Percentiles rank a stretch among this genome's conserved stretches.
These are phyloP conservation scores for Metaphire vulgaris DNA, from an alignment of 1,140 invertebrate species.

Conservation along the genomic window DNA sequence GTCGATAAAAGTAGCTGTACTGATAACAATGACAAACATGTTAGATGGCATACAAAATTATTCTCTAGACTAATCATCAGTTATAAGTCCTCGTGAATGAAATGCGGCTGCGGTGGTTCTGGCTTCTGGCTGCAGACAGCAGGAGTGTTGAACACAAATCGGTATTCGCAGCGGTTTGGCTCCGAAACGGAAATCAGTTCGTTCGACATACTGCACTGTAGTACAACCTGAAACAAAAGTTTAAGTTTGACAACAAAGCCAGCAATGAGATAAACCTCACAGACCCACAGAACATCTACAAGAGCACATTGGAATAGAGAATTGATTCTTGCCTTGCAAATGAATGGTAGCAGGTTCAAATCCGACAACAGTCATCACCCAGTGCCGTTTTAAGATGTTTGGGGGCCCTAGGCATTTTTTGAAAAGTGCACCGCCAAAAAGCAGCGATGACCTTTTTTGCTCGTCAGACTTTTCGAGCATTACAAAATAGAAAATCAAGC, in stretches of 20 bases:
- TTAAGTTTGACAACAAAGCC: too few species aligned
- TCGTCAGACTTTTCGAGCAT: too few species aligned
- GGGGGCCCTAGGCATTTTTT: too few species aligned
- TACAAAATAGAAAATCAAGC: too few species aligned
- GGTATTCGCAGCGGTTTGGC: slow-evolving; percentile 93
- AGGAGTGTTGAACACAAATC: slow-evolving; percentile 80
- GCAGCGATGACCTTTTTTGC: too few species aligned
- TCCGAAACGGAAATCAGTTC: slow-evolving; percentile 74
- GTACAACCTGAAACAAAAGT: slow-evolving; percentile 65
- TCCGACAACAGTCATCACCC: not conserved
- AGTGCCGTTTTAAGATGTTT: too few species aligned
- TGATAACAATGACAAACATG: too few species aligned
- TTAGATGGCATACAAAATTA: not conserved
- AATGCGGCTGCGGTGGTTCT: slow-evolving; percentile 23
- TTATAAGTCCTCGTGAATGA: not conserved
- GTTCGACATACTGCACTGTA: slow-evolving; percentile 80
- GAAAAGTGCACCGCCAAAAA: too few species aligned
- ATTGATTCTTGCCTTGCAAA: not conserved
- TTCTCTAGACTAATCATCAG: not conserved
- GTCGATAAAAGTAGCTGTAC: too few species aligned
- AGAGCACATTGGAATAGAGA: not conserved
- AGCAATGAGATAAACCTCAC: too few species aligned
- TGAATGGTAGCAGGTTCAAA: not conserved
- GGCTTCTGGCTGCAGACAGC: slow-evolving; percentile 64
- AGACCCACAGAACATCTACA: too few species aligned